These are phyloP conservation scores for Stylophora pistillata DNA, from an alignment of 64 coral and sea anemone species.

Conservation along the genomic window DNA sequence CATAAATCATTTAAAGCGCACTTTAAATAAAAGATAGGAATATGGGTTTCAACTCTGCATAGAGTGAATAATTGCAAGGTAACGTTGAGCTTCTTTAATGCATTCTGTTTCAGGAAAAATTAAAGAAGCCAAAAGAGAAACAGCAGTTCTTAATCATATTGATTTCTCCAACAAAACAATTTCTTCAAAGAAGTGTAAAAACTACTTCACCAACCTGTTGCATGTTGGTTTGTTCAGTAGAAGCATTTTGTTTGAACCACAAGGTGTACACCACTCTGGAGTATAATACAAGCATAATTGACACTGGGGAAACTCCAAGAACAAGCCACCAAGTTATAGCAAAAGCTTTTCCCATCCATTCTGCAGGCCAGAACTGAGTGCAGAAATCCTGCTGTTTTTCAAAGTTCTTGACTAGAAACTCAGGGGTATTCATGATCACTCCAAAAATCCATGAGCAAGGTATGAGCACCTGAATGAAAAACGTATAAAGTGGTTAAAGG, in stretches of 20 bases:
- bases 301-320: background rate
- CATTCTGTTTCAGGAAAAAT: too few relatives aligned
- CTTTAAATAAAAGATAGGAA: too few relatives aligned
- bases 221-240: background rate
- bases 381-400: slow-evolving; percentile 10
- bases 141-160: too few relatives aligned
- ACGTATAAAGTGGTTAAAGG: background rate
- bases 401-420: background rate
- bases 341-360: slow-evolving; percentile 6
- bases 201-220: background rate
- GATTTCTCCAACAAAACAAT: too few relatives aligned
- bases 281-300: slow-evolving; percentile 17
- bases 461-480: background rate
- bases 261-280: slow-evolving; percentile 25
- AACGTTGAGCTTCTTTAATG: too few relatives aligned
- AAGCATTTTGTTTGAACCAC: slow-evolving; percentile 2
- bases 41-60: too few relatives aligned
- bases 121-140: too few relatives aligned
- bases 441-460: background rate
- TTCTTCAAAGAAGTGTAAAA: background rate
- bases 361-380: slow-evolving; percentile 14
- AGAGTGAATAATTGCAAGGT: too few relatives aligned
- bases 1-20: too few relatives aligned
- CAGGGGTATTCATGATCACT: background rate
- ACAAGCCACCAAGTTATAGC: slow-evolving; percentile 4